A percentile compares a stretch with the other conserved stretches of the same genome.
Evolutionary conservation across 2,113 vertebrate species (phyloP).

Genomic region (Neolamprologus devosi): DNA sequence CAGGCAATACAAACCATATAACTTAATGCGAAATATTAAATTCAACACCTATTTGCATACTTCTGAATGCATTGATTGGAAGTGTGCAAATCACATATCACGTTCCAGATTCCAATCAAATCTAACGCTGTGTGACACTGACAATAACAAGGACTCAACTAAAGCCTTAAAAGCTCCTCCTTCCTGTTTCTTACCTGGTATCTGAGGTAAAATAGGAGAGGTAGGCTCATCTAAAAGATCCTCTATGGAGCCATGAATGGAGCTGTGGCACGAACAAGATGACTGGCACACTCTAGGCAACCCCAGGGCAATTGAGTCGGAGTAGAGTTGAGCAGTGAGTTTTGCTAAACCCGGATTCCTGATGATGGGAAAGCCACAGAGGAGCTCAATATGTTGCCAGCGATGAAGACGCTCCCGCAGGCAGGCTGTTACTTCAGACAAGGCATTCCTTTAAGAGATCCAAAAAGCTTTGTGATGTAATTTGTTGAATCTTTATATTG

Average conservation of each 20-base stretch:
- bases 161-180: background rate
- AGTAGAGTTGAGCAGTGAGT: slow-evolving; percentile 87
- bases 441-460: slow-evolving; percentile 76
- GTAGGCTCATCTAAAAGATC: slow-evolving; percentile 77
- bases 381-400: slow-evolving; percentile 92
- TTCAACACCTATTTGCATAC: background rate
- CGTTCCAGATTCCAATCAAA: background rate
- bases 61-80: background rate
- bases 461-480: background rate
- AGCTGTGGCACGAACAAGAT: slow-evolving; percentile 78
- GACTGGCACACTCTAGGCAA: slow-evolving; percentile 80
- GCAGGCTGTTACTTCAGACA: slow-evolving; percentile 88
- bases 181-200: slow-evolving; percentile 38
- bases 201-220: slow-evolving; percentile 44
- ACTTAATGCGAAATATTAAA: background rate
- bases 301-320: slow-evolving; percentile 81
- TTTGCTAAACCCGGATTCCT: slow-evolving; percentile 85
- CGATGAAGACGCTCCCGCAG: slow-evolving; percentile 91
- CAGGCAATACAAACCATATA: background rate
- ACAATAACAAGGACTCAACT: background rate
- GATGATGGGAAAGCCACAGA: slow-evolving; percentile 89
- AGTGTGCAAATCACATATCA: background rate
- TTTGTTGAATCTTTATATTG: background rate
- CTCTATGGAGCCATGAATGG: slow-evolving; percentile 73
- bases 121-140: background rate